These are phyloP conservation scores for Urosaurus nigricauda DNA, from an alignment of 2,797 vertebrate species.

Conservation along the genomic window DNA sequence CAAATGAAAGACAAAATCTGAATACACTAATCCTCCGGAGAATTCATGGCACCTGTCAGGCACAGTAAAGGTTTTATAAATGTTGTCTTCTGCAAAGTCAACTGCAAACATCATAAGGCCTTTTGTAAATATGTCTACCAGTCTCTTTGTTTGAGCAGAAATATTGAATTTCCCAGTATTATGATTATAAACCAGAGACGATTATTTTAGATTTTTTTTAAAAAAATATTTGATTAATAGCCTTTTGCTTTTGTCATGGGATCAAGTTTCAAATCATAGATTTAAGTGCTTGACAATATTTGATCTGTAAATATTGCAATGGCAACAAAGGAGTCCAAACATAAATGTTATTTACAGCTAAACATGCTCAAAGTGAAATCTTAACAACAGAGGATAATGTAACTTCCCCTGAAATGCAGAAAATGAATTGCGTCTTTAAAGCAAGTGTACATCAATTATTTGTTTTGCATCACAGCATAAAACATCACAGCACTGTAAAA, in stretches of 20 bases:
- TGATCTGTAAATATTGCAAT: constrained; percentile 44
- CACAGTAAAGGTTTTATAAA: constrained; percentile 84
- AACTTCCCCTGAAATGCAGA: background rate
- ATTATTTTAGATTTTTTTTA: constrained; percentile 66
- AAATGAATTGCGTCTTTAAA: background rate
- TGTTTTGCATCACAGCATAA: background rate
- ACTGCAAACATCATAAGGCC: constrained; percentile 87
- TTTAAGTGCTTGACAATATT: constrained; percentile 54
- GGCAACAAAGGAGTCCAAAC: constrained; percentile 6
- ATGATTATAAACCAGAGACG: constrained; percentile 75
- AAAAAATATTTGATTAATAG: constrained; percentile 67
- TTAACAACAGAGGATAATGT: background rate
- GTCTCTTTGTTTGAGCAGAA: constrained; percentile 85
- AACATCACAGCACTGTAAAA: background rate
- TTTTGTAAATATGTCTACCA: constrained; percentile 82
- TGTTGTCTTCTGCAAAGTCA: constrained; percentile 81
- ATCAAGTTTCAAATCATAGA: constrained; percentile 63
- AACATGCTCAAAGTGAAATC: background rate
- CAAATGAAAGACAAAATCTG: constrained; percentile 79
- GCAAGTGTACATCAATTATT: background rate
- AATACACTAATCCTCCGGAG: constrained; percentile 78
- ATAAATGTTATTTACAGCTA: constrained; percentile 29
- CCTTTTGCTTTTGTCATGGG: constrained; percentile 57
- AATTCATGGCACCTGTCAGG: constrained; percentile 76
- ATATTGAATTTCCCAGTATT: constrained; percentile 80